phyloP scores from a whole-genome alignment of 2,113 vertebrate genomes.

The Oreochromis spilurus region DNA sequence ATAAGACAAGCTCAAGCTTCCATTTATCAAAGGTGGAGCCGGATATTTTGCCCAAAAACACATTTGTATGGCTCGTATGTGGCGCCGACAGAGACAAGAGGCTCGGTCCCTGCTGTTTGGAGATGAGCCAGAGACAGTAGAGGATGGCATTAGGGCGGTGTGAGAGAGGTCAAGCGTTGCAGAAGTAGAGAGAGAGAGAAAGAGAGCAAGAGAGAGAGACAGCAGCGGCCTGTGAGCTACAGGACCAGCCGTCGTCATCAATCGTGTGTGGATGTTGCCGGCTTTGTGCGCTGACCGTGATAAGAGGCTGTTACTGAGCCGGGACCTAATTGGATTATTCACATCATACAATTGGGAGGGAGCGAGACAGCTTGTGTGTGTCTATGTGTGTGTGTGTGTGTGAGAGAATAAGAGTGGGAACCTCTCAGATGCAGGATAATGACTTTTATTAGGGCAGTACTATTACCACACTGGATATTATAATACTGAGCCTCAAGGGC shows the following conservation, averaged over 20 bases:
- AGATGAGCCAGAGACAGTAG: background rate
- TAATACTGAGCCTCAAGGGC: constrained; percentile 40
- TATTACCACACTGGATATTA: constrained; percentile 39
- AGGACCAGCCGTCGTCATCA: constrained; percentile 47
- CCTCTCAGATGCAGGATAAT: constrained; percentile 50
- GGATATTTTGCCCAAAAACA: constrained; percentile 1
- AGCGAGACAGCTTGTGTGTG: background rate
- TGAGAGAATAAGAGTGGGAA: constrained; percentile 9
- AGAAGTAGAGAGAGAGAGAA: background rate
- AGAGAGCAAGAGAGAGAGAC: background rate
- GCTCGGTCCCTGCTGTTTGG: background rate
- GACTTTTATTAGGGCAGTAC: constrained; percentile 50
- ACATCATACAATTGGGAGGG: constrained; percentile 56
- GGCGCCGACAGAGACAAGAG: background rate
- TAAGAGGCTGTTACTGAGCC: constrained; percentile 67
- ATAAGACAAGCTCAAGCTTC: background rate
- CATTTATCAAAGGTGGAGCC: background rate
- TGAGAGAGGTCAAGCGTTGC: constrained; percentile 48
- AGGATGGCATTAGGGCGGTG: constrained; percentile 18
- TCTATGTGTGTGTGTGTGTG: background rate
- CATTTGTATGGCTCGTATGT: background rate
- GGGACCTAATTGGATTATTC: constrained; percentile 71
- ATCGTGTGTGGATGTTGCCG: constrained; percentile 41
- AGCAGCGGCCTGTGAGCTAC: constrained; percentile 12
- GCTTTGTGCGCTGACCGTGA: constrained; percentile 64